Conservation (phyloP, 2,888 invertebrate species). For the Hyposoter dolosus region DNA sequence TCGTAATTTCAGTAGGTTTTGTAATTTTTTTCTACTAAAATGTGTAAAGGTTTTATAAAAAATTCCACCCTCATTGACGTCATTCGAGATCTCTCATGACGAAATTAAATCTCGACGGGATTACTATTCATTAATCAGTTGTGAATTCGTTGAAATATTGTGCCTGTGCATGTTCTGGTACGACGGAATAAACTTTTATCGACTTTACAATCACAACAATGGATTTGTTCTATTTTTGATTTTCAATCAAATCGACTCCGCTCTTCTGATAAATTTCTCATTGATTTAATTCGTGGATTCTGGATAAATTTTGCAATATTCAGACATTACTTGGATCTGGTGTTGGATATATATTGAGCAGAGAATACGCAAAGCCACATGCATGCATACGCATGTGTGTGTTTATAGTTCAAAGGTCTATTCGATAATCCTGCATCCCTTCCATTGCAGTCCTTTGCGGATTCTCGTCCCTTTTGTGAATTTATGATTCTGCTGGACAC, state of each 20-base stretch:
- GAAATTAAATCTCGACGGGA: background rate
- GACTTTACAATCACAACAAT: background rate
- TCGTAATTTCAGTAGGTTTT: background rate
- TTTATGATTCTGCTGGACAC: constrained; percentile 53
- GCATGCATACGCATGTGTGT: background rate
- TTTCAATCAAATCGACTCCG: background rate
- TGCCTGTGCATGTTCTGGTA: background rate
- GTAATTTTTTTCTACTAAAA: background rate
- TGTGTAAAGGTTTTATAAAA: background rate
- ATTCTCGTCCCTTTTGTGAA: constrained; percentile 45
- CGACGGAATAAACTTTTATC: background rate
- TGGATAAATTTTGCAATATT: constrained; percentile 47
- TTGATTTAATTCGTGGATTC: constrained; percentile 54
- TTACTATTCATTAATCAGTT: background rate
- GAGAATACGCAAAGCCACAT: background rate
- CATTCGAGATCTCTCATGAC: background rate
- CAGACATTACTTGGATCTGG: background rate
- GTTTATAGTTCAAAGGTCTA: constrained; percentile 27
- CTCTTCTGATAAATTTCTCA: constrained; percentile 2
- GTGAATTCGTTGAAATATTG: background rate
- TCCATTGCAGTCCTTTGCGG: background rate
- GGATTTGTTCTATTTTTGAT: background rate
- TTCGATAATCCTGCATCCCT: constrained; percentile 46
- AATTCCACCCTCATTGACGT: background rate
- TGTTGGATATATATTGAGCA: background rate